Evolutionary conservation across 2,888 invertebrate genomes (phyloP).

Genomic region (Ormyrus thymus): DNA sequence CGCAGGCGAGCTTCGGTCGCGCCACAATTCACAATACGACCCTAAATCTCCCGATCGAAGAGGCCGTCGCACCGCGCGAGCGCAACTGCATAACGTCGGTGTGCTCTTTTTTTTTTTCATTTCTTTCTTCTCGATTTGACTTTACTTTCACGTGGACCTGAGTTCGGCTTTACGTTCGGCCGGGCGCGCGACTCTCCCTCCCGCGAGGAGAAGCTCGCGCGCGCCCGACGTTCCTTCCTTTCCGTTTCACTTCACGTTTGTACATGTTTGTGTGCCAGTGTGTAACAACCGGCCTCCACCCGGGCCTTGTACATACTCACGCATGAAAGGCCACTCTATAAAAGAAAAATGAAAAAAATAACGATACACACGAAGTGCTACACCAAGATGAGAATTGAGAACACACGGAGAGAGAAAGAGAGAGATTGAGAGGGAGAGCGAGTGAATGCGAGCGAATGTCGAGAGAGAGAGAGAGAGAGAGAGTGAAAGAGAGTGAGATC

Average conservation of each 20-base stretch:
- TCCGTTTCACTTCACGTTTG: slow-evolving; percentile 61
- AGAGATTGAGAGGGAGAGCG: slow-evolving; percentile 51
- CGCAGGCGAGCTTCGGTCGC: slow-evolving; percentile 61
- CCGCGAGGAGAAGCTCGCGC: not conserved
- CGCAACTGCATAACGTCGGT: not conserved
- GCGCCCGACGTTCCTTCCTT: not conserved
- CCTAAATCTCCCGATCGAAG: slow-evolving; percentile 39
- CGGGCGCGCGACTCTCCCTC: slow-evolving; percentile 1
- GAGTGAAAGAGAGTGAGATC: slow-evolving; percentile 17
- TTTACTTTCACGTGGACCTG: too few relatives aligned
- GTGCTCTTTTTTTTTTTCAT: too few relatives aligned
- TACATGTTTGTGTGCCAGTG: slow-evolving; percentile 69
- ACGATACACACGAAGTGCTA: slow-evolving; percentile 66
- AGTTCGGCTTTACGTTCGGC: slow-evolving; percentile 32
- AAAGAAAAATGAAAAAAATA: slow-evolving; percentile 51
- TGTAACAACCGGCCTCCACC: slow-evolving; percentile 67
- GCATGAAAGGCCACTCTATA: slow-evolving; percentile 65
- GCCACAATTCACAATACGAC: slow-evolving; percentile 27
- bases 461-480: slow-evolving; percentile 10
- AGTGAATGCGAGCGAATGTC: slow-evolving; percentile 53
- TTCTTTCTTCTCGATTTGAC: too few relatives aligned
- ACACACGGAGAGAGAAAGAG: slow-evolving; percentile 55
- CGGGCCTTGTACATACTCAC: slow-evolving; percentile 66
- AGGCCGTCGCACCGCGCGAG: slow-evolving; percentile 50
- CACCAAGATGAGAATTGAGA: slow-evolving; percentile 60